phyloP scores from a whole-genome alignment of 2,113 vertebrate species.

The Opisthocomus hoazin region DNA sequence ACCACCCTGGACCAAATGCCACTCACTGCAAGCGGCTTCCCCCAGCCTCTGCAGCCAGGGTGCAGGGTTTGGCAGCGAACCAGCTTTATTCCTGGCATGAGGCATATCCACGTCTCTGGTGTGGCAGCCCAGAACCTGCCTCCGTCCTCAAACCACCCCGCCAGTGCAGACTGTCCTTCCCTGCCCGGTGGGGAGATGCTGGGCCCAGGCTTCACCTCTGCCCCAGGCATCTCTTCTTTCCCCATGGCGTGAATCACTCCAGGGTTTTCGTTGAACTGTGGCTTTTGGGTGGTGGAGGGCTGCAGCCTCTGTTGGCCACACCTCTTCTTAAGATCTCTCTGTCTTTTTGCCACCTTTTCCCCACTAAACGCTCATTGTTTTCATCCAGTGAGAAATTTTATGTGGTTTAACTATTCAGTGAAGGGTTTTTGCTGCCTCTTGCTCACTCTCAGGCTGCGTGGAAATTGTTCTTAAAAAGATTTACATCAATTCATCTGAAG shows the following conservation, averaged over 20 bases:
- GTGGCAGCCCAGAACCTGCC: neutral
- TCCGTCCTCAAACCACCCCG: neutral
- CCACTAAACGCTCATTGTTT: neutral
- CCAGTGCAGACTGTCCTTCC: neutral
- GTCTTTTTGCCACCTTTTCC: neutral
- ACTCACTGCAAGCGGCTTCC: rapidly evolving
- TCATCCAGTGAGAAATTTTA: neutral
- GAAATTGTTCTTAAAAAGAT: neutral
- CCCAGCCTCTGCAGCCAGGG: neutral
- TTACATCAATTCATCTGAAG: neutral
- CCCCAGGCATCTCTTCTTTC: neutral
- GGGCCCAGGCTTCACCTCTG: neutral
- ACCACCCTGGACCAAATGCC: neutral
- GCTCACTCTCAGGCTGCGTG: neutral
- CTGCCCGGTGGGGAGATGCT: neutral
- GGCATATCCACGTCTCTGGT: neutral
- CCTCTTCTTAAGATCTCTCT: neutral
- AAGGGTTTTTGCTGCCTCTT: neutral
- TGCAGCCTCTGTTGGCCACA: neutral
- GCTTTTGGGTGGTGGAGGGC: neutral
- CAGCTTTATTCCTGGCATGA: neutral
- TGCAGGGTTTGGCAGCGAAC: neutral
- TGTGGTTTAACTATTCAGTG: neutral
- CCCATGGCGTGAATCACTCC: neutral
- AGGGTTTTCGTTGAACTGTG: neutral